Conservation (phyloP, 2,888 invertebrate genomes). For the Pachymerium ferrugineum region DNA sequence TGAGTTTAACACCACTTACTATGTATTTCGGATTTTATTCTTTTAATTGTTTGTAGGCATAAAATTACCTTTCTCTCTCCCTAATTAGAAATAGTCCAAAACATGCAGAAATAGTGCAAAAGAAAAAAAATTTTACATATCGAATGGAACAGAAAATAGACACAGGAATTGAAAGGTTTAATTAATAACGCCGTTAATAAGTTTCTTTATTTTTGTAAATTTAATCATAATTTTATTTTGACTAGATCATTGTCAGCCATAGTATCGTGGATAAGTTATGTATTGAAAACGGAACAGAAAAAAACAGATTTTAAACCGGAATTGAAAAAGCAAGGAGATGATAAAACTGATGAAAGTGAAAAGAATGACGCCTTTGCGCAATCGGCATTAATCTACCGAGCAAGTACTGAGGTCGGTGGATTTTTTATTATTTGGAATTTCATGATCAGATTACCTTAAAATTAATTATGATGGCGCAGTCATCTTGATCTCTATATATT, state of each 20-base stretch:
- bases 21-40: conserved; percentile 56
- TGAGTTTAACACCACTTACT: conserved; percentile 79
- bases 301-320: conserved; percentile 78
- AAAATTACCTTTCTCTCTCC: background rate
- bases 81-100: conserved; percentile 53
- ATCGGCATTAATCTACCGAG: too few species aligned
- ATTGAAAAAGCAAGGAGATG: conserved; percentile 49
- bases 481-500: too few species aligned
- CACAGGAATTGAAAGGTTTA: conserved; percentile 50
- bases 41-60: background rate
- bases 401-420: too few species aligned
- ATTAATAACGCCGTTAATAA: background rate
- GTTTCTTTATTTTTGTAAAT: background rate
- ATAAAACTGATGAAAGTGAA: background rate
- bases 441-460: too few species aligned
- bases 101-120: conserved; percentile 80
- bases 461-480: too few species aligned
- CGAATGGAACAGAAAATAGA: conserved; percentile 89
- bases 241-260: conserved; percentile 72
- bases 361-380: too few species aligned
- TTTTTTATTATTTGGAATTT: too few species aligned
- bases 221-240: conserved; percentile 28
- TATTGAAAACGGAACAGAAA: conserved; percentile 87
- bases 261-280: conserved; percentile 82
- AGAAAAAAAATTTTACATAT: conserved; percentile 76